These are phyloP conservation scores for Campoplex nolae DNA, from an alignment of 2,888 invertebrate species.

Conservation along the genomic window DNA sequence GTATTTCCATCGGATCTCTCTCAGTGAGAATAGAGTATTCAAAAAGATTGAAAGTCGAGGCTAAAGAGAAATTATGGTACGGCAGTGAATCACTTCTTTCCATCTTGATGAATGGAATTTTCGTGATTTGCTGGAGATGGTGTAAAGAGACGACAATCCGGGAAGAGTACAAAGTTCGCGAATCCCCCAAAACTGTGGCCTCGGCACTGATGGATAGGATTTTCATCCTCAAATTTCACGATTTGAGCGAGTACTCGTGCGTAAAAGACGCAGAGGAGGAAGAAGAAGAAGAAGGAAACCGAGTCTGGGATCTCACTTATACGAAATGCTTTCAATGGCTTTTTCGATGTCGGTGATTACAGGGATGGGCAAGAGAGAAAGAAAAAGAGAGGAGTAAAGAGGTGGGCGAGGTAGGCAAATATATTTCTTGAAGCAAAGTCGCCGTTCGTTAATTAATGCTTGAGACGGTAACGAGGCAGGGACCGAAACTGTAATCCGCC, in stretches of 20 bases:
- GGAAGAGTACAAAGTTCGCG: slow-evolving; percentile 53
- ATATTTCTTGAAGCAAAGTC: slow-evolving; percentile 69
- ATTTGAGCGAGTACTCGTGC: slow-evolving; percentile 58
- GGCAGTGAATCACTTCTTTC: slow-evolving; percentile 28
- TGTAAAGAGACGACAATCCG: slow-evolving; percentile 34
- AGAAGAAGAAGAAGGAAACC: slow-evolving; percentile 50
- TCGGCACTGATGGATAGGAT: slow-evolving; percentile 62
- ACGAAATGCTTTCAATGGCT: slow-evolving; percentile 67
- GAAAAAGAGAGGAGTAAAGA: slow-evolving; percentile 36
- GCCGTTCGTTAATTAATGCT: slow-evolving; percentile 68
- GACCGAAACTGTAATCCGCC: slow-evolving; percentile 68
- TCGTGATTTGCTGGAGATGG: slow-evolving; percentile 47
- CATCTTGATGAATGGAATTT: slow-evolving; percentile 59
- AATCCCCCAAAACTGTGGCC: slow-evolving; percentile 47
- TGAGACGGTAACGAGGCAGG: slow-evolving; percentile 67
- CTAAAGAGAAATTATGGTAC: slow-evolving; percentile 42
- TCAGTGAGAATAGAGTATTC: slow-evolving; percentile 3
- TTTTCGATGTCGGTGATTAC: slow-evolving; percentile 65
- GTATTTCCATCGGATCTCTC: slow-evolving; percentile 24
- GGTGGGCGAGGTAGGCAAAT: slow-evolving; percentile 64
- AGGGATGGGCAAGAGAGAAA: slow-evolving; percentile 44
- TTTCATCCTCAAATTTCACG: slow-evolving; percentile 58
- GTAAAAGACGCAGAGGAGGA: slow-evolving; percentile 53
- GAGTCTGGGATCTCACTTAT: slow-evolving; percentile 55
- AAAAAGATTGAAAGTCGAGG: slow-evolving; percentile 29